Evolutionary conservation across 2,888 invertebrate species (phyloP), one percentile per base, ranked within the genome.

Genomic region (Vesta saturnalis): DNA sequence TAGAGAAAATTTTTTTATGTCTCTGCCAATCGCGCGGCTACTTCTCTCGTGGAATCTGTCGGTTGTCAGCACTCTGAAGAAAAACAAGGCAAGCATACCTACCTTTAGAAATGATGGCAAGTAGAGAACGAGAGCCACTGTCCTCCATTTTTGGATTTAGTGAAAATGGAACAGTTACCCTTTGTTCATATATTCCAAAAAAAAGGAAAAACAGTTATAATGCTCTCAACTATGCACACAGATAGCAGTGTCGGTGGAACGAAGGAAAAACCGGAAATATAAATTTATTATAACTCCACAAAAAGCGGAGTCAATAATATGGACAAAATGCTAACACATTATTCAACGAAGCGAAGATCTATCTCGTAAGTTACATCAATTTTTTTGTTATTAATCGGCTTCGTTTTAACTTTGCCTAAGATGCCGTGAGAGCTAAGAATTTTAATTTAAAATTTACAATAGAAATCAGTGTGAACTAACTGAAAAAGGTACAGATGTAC

Each of bases 181-280:
- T 72, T 3, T 74, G 55, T 55, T 55, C 55, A 76, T 60, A 76
- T 73, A 39, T 43, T 2, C 71, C 67, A 14, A 76, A 75, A 35
- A 74, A 74, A 67, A 74, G 72, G 12, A 76, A 77, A 60, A 67
- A 67, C n/a, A 18, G 73, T 76, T 18, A 73, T 75, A 52, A 22
- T 74, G 52, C n/a, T 75, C 52, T 74, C 74, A 23, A 68, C 73
- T n/a, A 74, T 76, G 73, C 73, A 74, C 60, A 56, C 14, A 16
- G 67, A 67, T 43, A 46, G 63, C 19, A 47, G 39, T 52, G 46
- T 74, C n/a, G 47, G 60, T 69, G 58, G 57, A 59, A 30, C 56
- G 30, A 72, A 65, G 16, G 49, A 63, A 60, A 76, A 77, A 64
- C 73, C 75, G 10, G 68, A 74, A 57, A 73, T 76, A 30, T 72